Evolutionary conservation across 1,140 invertebrate species (phyloP).

Genomic region (Solenopsis fugax): DNA sequence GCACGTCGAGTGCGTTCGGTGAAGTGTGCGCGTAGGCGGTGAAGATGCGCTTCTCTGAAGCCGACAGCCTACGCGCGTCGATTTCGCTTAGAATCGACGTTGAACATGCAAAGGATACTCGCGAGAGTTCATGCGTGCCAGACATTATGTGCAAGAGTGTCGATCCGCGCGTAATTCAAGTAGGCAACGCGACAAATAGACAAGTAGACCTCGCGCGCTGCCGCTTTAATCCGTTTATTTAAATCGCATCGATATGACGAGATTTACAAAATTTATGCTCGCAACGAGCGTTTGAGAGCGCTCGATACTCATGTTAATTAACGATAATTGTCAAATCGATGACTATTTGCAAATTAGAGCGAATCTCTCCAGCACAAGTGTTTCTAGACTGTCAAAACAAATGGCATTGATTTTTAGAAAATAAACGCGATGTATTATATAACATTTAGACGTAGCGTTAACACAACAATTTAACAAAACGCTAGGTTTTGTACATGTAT

Average conservation of each 20-base stretch:
- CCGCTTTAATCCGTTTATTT: neutral
- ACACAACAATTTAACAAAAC: neutral
- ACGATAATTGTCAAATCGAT: conserved; percentile 10
- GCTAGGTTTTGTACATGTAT: neutral
- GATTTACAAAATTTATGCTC: neutral
- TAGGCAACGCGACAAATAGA: neutral
- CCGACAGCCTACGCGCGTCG: conserved; percentile 7
- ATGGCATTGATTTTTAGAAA: neutral
- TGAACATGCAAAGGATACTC: conserved; percentile 25
- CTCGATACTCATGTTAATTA: conserved; percentile 21
- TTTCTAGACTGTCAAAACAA: neutral
- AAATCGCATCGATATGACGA: neutral
- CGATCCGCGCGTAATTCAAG: neutral
- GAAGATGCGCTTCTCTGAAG: conserved; percentile 30
- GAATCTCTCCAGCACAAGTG: neutral
- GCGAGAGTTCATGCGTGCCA: neutral
- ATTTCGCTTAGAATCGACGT: conserved; percentile 21
- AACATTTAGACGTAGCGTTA: neutral
- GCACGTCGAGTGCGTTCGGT: conserved; percentile 30
- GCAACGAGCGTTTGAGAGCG: neutral
- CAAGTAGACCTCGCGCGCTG: neutral
- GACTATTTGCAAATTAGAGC: conserved; percentile 23
- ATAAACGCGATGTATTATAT: neutral
- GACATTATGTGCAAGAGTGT: conserved; percentile 6
- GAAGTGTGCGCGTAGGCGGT: conserved; percentile 27